Percentiles rank a stretch among this genome's conserved stretches.
phyloP scores from a whole-genome alignment of 2,888 invertebrate genomes.

The Phorcus lineatus region DNA sequence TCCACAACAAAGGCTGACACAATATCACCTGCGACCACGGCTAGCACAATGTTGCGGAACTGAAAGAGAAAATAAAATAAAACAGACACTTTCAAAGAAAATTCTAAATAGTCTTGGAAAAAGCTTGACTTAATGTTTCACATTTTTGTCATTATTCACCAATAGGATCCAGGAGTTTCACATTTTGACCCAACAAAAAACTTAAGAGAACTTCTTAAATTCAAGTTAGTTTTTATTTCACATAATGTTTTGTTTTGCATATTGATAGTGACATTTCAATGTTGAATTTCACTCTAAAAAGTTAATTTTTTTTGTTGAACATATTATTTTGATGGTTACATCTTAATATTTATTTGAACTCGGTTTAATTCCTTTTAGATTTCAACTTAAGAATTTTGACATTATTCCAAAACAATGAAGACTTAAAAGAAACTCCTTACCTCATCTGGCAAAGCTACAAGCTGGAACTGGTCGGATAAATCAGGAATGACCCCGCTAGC shows the following conservation, averaged over 20 bases:
- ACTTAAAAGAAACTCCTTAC: constrained; percentile 78
- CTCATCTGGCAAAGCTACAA: constrained; percentile 93
- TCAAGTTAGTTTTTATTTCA: not conserved
- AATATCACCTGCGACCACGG: constrained; percentile 90
- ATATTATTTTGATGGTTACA: no score
- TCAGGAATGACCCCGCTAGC: constrained; percentile 91
- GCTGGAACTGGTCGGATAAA: constrained; percentile 92
- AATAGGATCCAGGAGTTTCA: no score
- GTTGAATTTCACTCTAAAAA: not conserved
- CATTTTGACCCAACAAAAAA: not conserved
- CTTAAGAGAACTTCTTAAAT: not conserved
- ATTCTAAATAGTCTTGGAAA: not conserved
- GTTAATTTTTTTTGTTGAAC: no score
- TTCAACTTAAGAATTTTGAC: not conserved
- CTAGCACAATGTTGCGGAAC: constrained; percentile 91
- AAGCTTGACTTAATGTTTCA: not conserved
- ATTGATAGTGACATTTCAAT: not conserved
- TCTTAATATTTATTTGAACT: no score
- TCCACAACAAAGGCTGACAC: constrained; percentile 90
- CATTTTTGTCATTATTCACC: no score
- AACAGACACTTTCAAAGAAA: not conserved
- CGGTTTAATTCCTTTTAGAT: not conserved
- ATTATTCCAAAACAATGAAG: not conserved
- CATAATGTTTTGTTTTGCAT: not conserved
- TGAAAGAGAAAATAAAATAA: constrained; percentile 78